A percentile compares a stretch with the other conserved stretches of the same genome.
phyloP scores from a whole-genome alignment of 1,140 invertebrate genomes.

The Magallana ariakensis region DNA sequence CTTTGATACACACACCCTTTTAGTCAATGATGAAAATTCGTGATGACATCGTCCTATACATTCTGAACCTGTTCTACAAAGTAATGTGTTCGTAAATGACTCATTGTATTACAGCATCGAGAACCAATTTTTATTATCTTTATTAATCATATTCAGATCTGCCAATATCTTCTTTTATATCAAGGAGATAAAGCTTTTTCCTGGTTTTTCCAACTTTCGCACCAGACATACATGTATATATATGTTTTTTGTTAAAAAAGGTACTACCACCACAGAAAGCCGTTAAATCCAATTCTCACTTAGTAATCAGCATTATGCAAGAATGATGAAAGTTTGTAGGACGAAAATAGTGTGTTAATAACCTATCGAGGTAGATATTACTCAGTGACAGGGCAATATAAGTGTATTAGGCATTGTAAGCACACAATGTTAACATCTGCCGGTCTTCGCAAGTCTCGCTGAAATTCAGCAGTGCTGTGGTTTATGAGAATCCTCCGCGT shows the following conservation, averaged over 20 bases:
- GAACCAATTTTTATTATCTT: neutral
- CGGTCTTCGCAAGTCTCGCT: neutral
- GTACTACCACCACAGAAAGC: neutral
- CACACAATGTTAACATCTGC: conserved; percentile 4
- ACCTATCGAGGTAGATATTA: conserved; percentile 9
- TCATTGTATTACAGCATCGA: neutral
- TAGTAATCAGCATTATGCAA: conserved; percentile 21
- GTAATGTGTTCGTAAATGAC: neutral
- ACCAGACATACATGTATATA: neutral
- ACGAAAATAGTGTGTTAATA: neutral
- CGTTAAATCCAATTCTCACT: conserved; percentile 31
- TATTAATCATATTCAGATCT: neutral
- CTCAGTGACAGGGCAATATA: neutral
- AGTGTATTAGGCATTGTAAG: neutral
- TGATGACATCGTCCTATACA: neutral
- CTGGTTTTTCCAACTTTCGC: conserved; percentile 14
- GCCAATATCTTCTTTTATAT: neutral
- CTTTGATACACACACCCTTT: too few relatives aligned
- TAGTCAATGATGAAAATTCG: neutral
- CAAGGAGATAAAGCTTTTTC: neutral
- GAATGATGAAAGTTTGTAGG: conserved; percentile 2
- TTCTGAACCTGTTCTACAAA: neutral
- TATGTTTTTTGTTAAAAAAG: too few relatives aligned
- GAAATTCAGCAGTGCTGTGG: neutral
- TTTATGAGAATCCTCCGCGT: neutral